Percentiles rank a stretch among this genome's conserved stretches.
Evolutionary conservation across 1,140 invertebrate genomes (phyloP).

Genomic region (Brachionus koreanus): DNA sequence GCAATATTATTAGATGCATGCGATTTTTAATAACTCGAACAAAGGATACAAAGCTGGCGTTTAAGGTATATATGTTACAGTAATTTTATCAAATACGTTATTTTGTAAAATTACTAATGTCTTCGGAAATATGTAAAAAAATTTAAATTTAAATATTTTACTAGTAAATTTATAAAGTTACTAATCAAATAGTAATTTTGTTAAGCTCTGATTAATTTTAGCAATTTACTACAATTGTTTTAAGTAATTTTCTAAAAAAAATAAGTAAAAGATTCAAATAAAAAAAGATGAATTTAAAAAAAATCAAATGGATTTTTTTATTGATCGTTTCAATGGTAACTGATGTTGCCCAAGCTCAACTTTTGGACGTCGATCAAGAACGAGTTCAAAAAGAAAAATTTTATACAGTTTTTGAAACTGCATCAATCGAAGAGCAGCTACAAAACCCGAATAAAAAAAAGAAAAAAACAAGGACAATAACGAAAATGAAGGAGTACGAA

Average conservation of each 20-base stretch:
- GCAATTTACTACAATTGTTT: not conserved
- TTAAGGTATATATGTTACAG: no score
- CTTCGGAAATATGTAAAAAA: not conserved
- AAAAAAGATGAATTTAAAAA: not conserved
- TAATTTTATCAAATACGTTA: no score
- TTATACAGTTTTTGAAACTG: not conserved
- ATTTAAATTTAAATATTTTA: not conserved
- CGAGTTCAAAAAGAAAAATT: constrained; percentile 6
- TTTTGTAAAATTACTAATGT: no score
- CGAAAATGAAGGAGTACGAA: not conserved
- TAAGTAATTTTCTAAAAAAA: not conserved
- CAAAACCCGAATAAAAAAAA: not conserved
- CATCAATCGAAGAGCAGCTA: not conserved
- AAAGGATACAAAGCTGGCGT: no score
- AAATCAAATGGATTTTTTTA: not conserved
- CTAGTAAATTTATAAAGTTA: not conserved
- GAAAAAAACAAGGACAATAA: constrained; percentile 8
- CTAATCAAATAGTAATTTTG: not conserved
- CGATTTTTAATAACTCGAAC: no score
- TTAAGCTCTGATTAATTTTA: not conserved
- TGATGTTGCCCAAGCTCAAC: not conserved
- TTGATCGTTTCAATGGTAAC: not conserved
- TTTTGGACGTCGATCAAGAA: not conserved
- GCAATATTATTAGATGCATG: no score
- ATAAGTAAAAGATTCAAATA: not conserved